Percentiles rank a stretch among this genome's conserved stretches.
Evolutionary conservation across 2,113 vertebrate species (phyloP).

Genomic region (Xenopus laevis): DNA sequence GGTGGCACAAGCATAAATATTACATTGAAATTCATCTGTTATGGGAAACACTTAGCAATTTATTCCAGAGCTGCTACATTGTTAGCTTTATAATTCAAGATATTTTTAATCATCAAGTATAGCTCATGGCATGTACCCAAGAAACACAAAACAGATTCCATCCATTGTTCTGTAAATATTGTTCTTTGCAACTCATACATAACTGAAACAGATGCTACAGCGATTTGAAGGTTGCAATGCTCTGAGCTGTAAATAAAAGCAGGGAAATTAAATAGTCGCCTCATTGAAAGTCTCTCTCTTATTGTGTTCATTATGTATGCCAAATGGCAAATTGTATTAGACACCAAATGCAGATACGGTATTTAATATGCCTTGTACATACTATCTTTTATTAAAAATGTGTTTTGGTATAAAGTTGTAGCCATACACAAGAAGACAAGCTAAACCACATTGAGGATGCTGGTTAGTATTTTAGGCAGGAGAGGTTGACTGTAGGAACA

Average conservation of each 20-base stretch:
- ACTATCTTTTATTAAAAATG: too few species aligned
- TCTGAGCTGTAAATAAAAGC: neutral
- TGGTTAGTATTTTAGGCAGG: too few species aligned
- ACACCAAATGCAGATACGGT: neutral
- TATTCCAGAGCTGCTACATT: neutral
- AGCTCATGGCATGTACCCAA: neutral
- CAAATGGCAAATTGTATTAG: neutral
- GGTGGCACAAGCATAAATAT: neutral
- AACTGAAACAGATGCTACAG: slow-evolving; percentile 1
- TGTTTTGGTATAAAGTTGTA: too few species aligned
- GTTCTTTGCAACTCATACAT: neutral
- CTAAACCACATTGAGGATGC: too few species aligned
- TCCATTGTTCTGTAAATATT: slow-evolving; percentile 5
- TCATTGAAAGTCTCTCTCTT: neutral
- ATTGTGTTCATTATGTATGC: neutral
- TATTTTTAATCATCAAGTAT: slow-evolving; percentile 4
- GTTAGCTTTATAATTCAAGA: neutral
- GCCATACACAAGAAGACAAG: too few species aligned
- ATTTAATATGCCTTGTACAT: too few species aligned
- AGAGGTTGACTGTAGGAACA: too few species aligned
- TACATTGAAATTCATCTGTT: neutral
- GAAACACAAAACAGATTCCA: slow-evolving; percentile 1
- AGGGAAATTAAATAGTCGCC: neutral
- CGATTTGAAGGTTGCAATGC: neutral
- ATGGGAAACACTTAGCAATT: neutral